Percentiles rank a stretch among this genome's conserved stretches.
phyloP scores from a whole-genome alignment of 2,113 vertebrate genomes.

The Chaetodon trifascialis region DNA sequence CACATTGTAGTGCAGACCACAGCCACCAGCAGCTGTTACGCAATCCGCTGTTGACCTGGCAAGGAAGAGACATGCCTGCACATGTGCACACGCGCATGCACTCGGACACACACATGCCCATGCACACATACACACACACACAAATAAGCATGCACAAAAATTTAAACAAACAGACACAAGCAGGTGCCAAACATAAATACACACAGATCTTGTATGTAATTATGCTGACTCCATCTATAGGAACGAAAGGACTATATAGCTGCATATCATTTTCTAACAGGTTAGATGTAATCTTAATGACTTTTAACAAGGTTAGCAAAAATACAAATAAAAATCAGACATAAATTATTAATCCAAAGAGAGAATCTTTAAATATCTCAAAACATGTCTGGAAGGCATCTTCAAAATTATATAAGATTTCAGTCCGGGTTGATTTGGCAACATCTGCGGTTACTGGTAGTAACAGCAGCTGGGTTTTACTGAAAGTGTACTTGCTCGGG shows the following conservation, averaged over 20 bases:
- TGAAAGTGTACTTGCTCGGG: too few relatives aligned
- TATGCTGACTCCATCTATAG: background rate
- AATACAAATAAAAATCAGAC: too few relatives aligned
- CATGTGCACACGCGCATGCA: constrained; percentile 18
- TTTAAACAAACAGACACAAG: background rate
- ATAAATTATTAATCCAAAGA: too few relatives aligned
- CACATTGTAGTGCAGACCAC: constrained; percentile 71
- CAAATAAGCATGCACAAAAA: constrained; percentile 7
- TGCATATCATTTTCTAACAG: background rate
- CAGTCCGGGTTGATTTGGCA: too few relatives aligned
- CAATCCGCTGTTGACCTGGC: constrained; percentile 75
- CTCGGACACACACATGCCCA: background rate
- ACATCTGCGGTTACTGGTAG: too few relatives aligned
- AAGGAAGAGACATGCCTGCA: constrained; percentile 47
- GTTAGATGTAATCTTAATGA: too few relatives aligned
- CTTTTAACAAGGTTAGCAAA: background rate
- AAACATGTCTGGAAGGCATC: too few relatives aligned
- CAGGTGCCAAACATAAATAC: too few relatives aligned
- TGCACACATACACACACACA: constrained; percentile 1
- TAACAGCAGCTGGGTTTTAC: too few relatives aligned
- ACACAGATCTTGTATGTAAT: background rate
- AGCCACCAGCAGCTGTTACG: constrained; percentile 75
- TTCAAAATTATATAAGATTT: too few relatives aligned
- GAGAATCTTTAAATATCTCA: too few relatives aligned
- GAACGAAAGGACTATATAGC: background rate